Evolutionary conservation across 2,797 vertebrate species (phyloP), one percentile per base, ranked within the genome.

Genomic region (Mastacembelus armatus): DNA sequence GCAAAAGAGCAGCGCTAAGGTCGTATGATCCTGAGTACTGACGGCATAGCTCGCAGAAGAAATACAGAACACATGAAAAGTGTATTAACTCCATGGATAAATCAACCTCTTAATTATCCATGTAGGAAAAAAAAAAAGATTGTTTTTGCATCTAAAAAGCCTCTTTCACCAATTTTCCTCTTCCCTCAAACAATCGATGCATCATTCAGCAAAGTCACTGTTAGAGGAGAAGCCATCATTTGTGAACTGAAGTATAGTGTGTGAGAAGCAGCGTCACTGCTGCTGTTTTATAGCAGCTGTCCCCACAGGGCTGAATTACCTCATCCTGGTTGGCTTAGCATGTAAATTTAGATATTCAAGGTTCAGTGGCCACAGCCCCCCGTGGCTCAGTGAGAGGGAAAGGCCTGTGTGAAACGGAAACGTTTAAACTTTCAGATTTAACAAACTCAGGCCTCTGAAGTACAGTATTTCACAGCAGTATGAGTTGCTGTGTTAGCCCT

Each of bases 331-430:
- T 54, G 65, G 71, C 57, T 71, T 68, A 45, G 73, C 71, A 54
- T 73, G 68, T 48, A 73, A 66, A 67, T 77, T 43, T 35, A 68
- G 60, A 78, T 70, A 55, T 80, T 74, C 51, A 61, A 65, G 68
- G 64, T 75, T 87, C 35, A 51, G 61, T n/a, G 21, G 59, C 70
- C 55, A 0, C 70, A 49, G 66, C 71, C 73, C 67, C 52, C 42
- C 7, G 5, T n/a, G 18, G 38, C n/a, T n/a, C n/a, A 42, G 39
- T 19, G 39, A 42, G 9, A 21, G 18, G 21, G 52, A 8, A 52
- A 74, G 74, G 59, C 22, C 68, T 42, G 78, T 67, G 74, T 69
- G 55, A 75, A 78, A 70, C 35, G n/a, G 29, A 63, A 63, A 38
- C 32, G 38, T 58, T 74, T 55, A 72, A 78, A 52, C 72, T 44